Base-by-base conservation (phyloP, 2,888 invertebrate genomes). In the Cryptus viduatorius region DNA sequence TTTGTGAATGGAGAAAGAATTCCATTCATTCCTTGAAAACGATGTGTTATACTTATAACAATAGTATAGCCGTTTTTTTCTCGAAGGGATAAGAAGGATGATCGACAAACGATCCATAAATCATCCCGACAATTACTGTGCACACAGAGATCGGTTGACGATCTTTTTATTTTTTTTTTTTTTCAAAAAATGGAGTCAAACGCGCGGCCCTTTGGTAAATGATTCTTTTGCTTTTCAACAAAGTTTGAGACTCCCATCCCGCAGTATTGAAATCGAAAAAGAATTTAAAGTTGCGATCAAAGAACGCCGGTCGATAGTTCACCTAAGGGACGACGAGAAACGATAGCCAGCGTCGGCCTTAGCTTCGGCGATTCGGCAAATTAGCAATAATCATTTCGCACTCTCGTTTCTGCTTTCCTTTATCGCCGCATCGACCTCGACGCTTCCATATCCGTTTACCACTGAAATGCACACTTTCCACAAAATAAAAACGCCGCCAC, bases 401-500 rank as follows among this genome's bases (percentile, higher is more conserved):
- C 53, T 29, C 46, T 69, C 64, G 72, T 53, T 73, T 46, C 72
- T 16, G 46, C 65, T 82, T 42, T 82, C 67, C 14, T 72, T 64
- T 76, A 68, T 72, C 65, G 71, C 37, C 71, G 44, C 31, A 14
- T 50, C 73, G 72, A 83, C 77, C 69, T 85, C 76, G 76, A 24
- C 29, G 68, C 64, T 73, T 79, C 68, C 61, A 50, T 68, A 80
- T 80, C 76, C 48, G 64, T 68, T 37, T 8, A 8, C 0, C 64
- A 46, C 16, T 2, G 71, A 79, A 59, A 77, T 69, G 42, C 14
- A 12, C 24, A 76, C 76, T 76, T 69, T 61, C 42, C 10, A n/a
- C 44, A 7, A 50, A 50, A 44, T 67, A 56, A 67, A 82, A 75
- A 56, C 12, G 31, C 24, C 24, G 19, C 56, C 10, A 24, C 56